A percentile compares a stretch with the other conserved stretches of the same genome.
These are phyloP conservation scores for Patiria miniata DNA, from an alignment of 35 echinoderm and acorn worm genomes.

Conservation along the genomic window DNA sequence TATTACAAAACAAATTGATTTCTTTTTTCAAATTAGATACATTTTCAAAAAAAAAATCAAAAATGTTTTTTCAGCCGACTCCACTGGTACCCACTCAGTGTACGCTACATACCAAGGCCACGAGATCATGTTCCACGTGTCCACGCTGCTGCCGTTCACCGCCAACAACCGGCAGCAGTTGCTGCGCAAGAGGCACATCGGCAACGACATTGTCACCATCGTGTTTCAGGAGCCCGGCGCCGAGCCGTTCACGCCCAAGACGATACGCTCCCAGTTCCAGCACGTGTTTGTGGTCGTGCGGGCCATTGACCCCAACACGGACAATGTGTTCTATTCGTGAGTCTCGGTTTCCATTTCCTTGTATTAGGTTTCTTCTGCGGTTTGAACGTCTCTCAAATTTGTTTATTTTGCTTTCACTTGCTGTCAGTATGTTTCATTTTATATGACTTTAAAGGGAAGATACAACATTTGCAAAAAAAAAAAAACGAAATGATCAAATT, in stretches of 20 bases:
- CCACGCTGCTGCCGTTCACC: constrained; percentile 96
- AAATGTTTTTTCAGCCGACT: constrained; percentile 80
- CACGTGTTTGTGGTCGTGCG: constrained; percentile 88
- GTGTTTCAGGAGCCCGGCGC: constrained; percentile 94
- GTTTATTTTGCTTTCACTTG: too few relatives aligned
- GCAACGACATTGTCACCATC: constrained; percentile 97
- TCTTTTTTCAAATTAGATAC: not conserved
- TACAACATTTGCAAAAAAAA: too few relatives aligned
- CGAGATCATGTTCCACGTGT: constrained; percentile 99
- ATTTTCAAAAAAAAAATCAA: too few relatives aligned
- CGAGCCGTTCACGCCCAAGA: constrained; percentile 87
- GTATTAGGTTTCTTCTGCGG: not conserved
- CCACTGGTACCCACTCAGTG: constrained; percentile 91
- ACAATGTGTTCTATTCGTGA: constrained; percentile 91
- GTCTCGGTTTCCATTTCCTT: not conserved
- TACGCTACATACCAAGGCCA: constrained; percentile 90
- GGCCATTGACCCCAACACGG: constrained; percentile 87
- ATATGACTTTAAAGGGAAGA: too few relatives aligned
- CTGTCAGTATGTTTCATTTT: too few relatives aligned
- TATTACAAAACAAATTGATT: not conserved
- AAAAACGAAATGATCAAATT: too few relatives aligned
- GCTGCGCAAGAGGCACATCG: constrained; percentile 87
- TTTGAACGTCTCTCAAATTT: too few relatives aligned
- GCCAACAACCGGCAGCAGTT: constrained; percentile 85
- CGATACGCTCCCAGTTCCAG: constrained; percentile 89